Percentiles rank a stretch among this genome's conserved stretches.
Conservation (phyloP, 1,140 invertebrate species). For the Asbolus verrucosus region DNA sequence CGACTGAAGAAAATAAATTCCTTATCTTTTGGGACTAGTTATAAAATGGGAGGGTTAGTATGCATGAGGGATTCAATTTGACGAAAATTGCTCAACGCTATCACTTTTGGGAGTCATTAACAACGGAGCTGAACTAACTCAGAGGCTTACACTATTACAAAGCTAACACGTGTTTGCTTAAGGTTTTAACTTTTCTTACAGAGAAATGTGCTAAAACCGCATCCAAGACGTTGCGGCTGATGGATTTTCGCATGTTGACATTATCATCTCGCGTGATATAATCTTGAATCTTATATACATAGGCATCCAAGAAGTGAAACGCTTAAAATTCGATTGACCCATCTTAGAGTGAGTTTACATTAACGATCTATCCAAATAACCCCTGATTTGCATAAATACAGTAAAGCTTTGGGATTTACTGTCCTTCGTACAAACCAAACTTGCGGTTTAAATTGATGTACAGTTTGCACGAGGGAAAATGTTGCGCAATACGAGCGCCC, state of each 20-base stretch:
- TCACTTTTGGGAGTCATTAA: conserved; percentile 36
- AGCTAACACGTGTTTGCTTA: conserved; percentile 7
- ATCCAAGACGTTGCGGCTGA: background rate
- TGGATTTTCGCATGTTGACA: conserved; percentile 19
- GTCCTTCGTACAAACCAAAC: background rate
- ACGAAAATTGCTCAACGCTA: conserved; percentile 30
- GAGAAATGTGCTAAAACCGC: background rate
- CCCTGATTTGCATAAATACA: conserved; percentile 21
- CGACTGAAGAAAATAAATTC: conserved; percentile 13
- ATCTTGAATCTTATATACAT: conserved; percentile 18
- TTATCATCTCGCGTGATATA: conserved; percentile 16
- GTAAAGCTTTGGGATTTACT: background rate
- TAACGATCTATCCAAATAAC: conserved; percentile 25
- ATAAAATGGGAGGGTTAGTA: conserved; percentile 32
- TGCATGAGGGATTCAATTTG: conserved; percentile 33
- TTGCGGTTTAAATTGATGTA: too few relatives aligned
- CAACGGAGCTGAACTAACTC: conserved; percentile 16
- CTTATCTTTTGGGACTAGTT: conserved; percentile 33
- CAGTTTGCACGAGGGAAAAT: too few relatives aligned
- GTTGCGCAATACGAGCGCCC: too few relatives aligned
- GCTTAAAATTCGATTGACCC: conserved; percentile 26
- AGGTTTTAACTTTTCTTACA: conserved; percentile 8
- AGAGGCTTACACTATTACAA: background rate
- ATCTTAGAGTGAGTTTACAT: conserved; percentile 15
- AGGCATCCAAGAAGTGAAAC: background rate